phyloP scores from a whole-genome alignment of 2,888 invertebrate species.

The Standfussiana lucernea region DNA sequence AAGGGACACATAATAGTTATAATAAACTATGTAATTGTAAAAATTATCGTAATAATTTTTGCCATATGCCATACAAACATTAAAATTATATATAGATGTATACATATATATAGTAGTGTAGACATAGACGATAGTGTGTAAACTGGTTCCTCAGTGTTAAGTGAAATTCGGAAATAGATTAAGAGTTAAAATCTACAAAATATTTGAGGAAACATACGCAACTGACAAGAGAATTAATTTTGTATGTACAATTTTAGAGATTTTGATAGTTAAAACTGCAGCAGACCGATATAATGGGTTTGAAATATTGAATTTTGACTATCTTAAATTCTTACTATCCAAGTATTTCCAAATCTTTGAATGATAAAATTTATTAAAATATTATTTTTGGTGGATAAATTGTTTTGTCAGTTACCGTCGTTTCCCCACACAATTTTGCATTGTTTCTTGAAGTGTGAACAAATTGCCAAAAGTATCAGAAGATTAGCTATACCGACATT shows the following conservation, averaged over 20 bases:
- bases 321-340: not conserved
- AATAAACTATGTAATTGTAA: conserved; percentile 8
- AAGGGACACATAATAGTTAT: not conserved
- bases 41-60: conserved; percentile 1
- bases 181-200: conserved; percentile 54
- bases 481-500: conserved; percentile 38
- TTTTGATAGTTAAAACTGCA: not conserved
- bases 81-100: conserved; percentile 68
- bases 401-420: conserved; percentile 26
- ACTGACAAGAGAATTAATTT: conserved; percentile 24
- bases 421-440: conserved; percentile 44
- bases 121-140: conserved; percentile 70
- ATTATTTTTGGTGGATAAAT: not conserved
- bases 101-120: conserved; percentile 68
- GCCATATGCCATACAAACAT: conserved; percentile 70
- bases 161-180: conserved; percentile 73
- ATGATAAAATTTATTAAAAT: not conserved
- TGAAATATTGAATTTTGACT: not conserved
- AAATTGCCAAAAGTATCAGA: conserved; percentile 46
- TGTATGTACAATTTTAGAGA: conserved; percentile 3
- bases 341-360: not conserved
- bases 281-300: not conserved
- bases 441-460: conserved; percentile 48
- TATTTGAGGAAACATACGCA: conserved; percentile 56
- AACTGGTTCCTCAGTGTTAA: conserved; percentile 73